Evolutionary conservation across 2,888 invertebrate species (phyloP).

Genomic region (Epinotia nisella): DNA sequence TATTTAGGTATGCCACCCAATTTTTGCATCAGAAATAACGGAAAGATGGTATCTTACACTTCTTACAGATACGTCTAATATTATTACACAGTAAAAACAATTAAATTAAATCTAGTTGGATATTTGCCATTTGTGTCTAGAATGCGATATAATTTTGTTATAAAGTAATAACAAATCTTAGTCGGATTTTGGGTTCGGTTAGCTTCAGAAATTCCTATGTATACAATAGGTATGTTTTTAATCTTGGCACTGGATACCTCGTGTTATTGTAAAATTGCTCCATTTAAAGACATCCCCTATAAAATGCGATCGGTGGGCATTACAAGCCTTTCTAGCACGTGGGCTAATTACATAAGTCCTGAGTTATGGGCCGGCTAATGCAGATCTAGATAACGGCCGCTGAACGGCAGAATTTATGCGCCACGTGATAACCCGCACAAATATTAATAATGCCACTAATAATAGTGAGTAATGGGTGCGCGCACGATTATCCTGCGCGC

Average conservation of each 20-base stretch:
- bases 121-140: not conserved
- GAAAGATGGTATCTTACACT: not conserved
- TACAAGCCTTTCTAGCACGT: conserved; percentile 49
- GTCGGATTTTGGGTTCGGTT: not conserved
- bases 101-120: not conserved
- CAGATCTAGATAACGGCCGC: conserved; percentile 63
- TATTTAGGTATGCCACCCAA: not conserved
- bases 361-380: conserved; percentile 67
- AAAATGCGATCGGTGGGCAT: not conserved
- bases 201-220: not conserved
- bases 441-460: conserved; percentile 50
- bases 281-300: not conserved
- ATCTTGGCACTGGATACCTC: too few relatives aligned
- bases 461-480: conserved; percentile 34
- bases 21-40: not conserved
- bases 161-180: not conserved
- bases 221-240: not conserved
- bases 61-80: too few relatives aligned
- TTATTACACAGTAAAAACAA: not conserved
- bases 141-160: not conserved
- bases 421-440: conserved; percentile 56
- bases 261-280: not conserved
- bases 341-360: conserved; percentile 61
- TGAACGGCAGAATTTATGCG: conserved; percentile 65
- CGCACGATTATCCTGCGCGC: conserved; percentile 32